Conservation (phyloP, 2,888 invertebrate species). For the Sminthurides aquaticus region DNA sequence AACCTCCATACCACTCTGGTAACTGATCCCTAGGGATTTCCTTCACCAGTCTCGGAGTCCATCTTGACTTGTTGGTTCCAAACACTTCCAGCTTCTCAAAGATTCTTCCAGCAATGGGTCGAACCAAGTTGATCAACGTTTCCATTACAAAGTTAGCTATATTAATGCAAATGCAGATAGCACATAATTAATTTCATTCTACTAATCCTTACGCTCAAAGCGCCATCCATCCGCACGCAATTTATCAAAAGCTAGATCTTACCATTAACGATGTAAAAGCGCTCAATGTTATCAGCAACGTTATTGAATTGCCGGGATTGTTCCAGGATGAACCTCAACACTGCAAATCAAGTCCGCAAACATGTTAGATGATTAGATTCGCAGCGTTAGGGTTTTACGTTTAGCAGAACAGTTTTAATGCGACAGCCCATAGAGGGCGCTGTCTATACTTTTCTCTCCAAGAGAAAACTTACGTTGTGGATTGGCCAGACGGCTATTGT, state of each 20-base stretch:
- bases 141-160: not conserved
- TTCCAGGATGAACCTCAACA: slow-evolving; percentile 2
- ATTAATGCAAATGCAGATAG: too few species aligned
- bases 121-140: not conserved
- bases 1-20: not conserved
- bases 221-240: not conserved
- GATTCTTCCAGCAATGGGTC: not conserved
- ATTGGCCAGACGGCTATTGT: slow-evolving; percentile 2
- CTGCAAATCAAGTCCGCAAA: too few species aligned
- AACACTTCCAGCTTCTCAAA: slow-evolving; percentile 1
- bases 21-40: slow-evolving; percentile 2
- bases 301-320: not conserved
- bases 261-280: slow-evolving; percentile 1
- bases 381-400: too few species aligned
- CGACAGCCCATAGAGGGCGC: too few species aligned
- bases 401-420: too few species aligned
- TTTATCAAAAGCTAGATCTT: not conserved
- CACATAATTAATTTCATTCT: not conserved
- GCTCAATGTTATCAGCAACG: slow-evolving; percentile 2
- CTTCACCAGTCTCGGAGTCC: not conserved
- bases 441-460: too few species aligned
- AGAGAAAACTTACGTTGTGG: not conserved
- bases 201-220: not conserved
- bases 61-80: slow-evolving; percentile 2
- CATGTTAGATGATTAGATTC: too few species aligned